Base-by-base conservation (phyloP, 2,797 vertebrate species). In the Simalia tracyae region DNA sequence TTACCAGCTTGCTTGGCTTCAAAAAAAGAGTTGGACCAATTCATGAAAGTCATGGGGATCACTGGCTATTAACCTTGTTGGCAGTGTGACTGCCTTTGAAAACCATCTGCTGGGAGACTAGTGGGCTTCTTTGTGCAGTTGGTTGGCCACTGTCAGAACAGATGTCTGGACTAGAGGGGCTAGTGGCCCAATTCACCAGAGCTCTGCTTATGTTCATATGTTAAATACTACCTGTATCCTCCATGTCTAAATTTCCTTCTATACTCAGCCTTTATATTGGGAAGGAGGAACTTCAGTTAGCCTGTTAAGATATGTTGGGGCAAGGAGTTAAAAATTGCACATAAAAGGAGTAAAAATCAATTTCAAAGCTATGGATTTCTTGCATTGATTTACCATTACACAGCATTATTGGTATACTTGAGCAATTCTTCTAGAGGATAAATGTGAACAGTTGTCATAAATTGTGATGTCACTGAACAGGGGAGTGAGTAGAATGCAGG, bases 341-440 rank as follows among this genome's bases (percentile, higher is more conserved):
- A 66, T 84, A 72, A n/a, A 59, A 26, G 60, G 36, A 22, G 59
- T 54, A 15, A 46, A 57, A 91, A 31, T 76, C 90, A 17, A 87
- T 31, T 87, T 81, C 42, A 9, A 76, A 26, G 66, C 42, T 15
- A 54, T 60, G 12, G 14, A 50, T 68, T 46, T 36, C 5, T 72
- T 72, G 88, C 26, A 36, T 57, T 24, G 56, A 50, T 85, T 68
- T 92, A n/a, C 60, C 42, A 61, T 64, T 89, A 26, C 76, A 89
- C 54, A 89, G 88, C 63, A 88, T 57, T 42, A 86, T 42, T 72
- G 57, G 28, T n/a, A 61, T 46, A 10, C 63, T 60, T 54, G 63
- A 86, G 8, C 36, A 59, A 26, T 89, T 92, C 42, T 90, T 89
- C 86, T 89, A 68, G 54, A 89, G 36, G 63, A 86, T 89, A 92